Evolutionary conservation across 2,888 invertebrate genomes (phyloP).

Genomic region (Cataglyphis altisquamis): DNA sequence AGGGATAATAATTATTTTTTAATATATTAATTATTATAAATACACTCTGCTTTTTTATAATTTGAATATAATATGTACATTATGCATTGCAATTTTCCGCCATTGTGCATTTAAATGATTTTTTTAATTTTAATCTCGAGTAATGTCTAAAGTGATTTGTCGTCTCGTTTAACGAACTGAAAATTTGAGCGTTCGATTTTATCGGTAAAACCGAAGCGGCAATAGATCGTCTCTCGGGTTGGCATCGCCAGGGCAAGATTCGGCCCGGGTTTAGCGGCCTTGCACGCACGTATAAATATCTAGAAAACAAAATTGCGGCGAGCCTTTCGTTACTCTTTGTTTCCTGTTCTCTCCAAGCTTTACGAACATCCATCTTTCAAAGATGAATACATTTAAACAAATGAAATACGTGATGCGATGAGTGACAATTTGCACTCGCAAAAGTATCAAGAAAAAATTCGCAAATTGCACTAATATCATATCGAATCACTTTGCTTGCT

Average conservation of each 20-base stretch:
- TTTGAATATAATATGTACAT: background rate
- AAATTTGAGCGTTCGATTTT: slow-evolving; percentile 43
- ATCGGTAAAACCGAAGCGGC: background rate
- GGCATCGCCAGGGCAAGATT: slow-evolving; percentile 20
- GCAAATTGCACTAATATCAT: background rate
- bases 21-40: background rate
- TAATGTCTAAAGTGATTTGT: slow-evolving; percentile 24
- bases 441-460: background rate
- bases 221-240: slow-evolving; percentile 23
- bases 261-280: slow-evolving; percentile 40
- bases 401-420: background rate
- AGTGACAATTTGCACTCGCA: background rate
- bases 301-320: slow-evolving; percentile 50
- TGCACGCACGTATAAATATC: slow-evolving; percentile 50
- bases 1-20: background rate
- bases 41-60: background rate
- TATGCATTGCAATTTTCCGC: too few relatives aligned
- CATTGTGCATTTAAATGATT: too few relatives aligned
- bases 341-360: background rate
- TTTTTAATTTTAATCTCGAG: background rate
- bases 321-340: slow-evolving; percentile 18
- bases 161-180: slow-evolving; percentile 18
- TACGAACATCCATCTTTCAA: background rate
- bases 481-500: background rate
- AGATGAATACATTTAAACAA: background rate